These are phyloP conservation scores for Ceratosolen fusciceps DNA, from an alignment of 1,140 invertebrate genomes.

Conservation along the genomic window DNA sequence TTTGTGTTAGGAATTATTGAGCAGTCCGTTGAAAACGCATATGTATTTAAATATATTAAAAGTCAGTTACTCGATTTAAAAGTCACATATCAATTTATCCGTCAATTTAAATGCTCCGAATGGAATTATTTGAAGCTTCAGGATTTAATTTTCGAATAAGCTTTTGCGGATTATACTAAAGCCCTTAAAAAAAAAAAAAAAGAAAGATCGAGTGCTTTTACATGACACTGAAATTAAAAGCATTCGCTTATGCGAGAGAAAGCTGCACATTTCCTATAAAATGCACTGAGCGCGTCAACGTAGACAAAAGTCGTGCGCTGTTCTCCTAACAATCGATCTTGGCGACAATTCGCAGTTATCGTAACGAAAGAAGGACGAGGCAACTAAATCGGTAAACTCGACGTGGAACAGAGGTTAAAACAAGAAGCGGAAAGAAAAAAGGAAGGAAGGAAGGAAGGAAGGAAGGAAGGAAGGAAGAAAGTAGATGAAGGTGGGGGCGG, in stretches of 20 bases:
- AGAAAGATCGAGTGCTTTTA: too few species aligned
- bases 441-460: not conserved
- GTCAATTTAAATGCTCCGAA: too few species aligned
- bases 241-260: not conserved
- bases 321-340: constrained; percentile 6
- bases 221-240: not conserved
- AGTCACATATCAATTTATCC: too few species aligned
- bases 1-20: too few species aligned
- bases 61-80: too few species aligned
- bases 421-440: constrained; percentile 14
- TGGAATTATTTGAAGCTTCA: too few species aligned
- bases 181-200: too few species aligned
- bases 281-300: not conserved
- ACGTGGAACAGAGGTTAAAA: not conserved
- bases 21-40: too few species aligned
- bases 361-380: constrained; percentile 7
- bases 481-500: too few species aligned
- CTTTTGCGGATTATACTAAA: too few species aligned
- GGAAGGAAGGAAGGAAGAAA: not conserved
- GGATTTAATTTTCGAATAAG: not conserved
- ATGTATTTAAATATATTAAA: too few species aligned
- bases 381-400: constrained; percentile 27
- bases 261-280: not conserved
- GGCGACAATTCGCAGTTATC: constrained; percentile 26
- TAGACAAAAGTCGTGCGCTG: not conserved